Evolutionary conservation across 1,140 invertebrate genomes (phyloP), one percentile per base, ranked within the genome.

Genomic region (Scaptodrosophila lebanonensis): DNA sequence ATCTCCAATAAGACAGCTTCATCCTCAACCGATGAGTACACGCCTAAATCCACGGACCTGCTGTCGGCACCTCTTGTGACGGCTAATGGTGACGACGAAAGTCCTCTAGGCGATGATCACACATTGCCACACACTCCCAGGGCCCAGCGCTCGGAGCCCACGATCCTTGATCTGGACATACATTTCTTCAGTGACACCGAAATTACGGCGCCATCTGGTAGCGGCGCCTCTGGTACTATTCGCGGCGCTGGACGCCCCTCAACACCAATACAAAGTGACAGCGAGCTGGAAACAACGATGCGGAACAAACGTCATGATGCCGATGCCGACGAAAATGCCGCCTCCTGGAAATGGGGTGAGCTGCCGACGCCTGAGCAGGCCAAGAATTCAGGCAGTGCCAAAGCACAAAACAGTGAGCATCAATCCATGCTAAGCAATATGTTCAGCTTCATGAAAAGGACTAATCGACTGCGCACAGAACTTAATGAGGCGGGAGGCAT

Each of bases 271-370:
- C 96, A 97, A 86, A 97, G 96, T 12, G 97, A 99, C 86, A 96
- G 96, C 1, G 97, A 98, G 86, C 93, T 97, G 69, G 97, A 98
- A 88, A 91, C 95, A 57, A 90, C 92, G 3, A 57, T 85, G 67
- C 89, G 92, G 18, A 89, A 91, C 65, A 88, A 89, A 62, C 66
- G 66, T 2, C 88, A 88, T 48, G 89, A 60, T 51, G 35, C 16
- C n/a, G 83, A 86, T n/a, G 88, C 59, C 8, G 66, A 85, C 8
- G 87, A 88, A 33, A 87, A 17, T 85, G 88, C 76, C 87, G 73
- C 70, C 33, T 95, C 91, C 50, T 99, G 98, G 98, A 92, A 95
- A 65, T 99, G 98, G 98, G 98, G 98, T 17, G 95, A 99, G 86
- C 88, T 99, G 36, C 98, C 98, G 0, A 93, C 88, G 8, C 87